phyloP scores from a whole-genome alignment of 2,797 vertebrate genomes.

The Kryptolebias ocellatus region DNA sequence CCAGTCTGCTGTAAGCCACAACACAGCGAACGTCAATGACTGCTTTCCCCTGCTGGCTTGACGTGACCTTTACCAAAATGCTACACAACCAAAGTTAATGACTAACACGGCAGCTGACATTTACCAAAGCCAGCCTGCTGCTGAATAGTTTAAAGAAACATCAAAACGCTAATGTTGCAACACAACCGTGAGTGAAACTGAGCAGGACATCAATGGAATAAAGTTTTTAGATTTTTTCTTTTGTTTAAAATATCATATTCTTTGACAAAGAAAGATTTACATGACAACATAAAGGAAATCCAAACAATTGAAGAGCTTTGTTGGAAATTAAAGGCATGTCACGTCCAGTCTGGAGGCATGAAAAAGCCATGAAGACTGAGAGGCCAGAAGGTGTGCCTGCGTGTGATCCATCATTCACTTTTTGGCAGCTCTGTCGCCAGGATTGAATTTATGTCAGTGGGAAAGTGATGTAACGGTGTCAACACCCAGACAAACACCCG shows the following conservation, averaged over 20 bases:
- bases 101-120: conserved; percentile 78
- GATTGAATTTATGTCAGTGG: conserved; percentile 72
- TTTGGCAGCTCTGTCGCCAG: conserved; percentile 63
- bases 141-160: conserved; percentile 60
- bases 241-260: no score
- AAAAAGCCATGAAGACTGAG: conserved; percentile 67
- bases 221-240: no score
- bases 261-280: neutral
- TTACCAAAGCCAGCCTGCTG: conserved; percentile 66
- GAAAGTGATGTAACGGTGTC: conserved; percentile 51
- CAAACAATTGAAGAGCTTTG: conserved; percentile 15
- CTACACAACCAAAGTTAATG: conserved; percentile 70
- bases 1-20: conserved; percentile 31
- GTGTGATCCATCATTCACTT: conserved; percentile 61
- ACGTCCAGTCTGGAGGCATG: conserved; percentile 27
- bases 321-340: conserved; percentile 24
- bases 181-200: conserved; percentile 11
- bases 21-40: conserved; percentile 41
- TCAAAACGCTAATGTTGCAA: conserved; percentile 52
- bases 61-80: conserved; percentile 78
- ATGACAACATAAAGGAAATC: neutral
- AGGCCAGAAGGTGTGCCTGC: conserved; percentile 34
- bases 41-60: conserved; percentile 57
- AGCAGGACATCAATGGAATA: neutral
- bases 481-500: conserved; percentile 36